Evolutionary conservation across 2,888 invertebrate genomes (phyloP).

Genomic region (Choreutis nemorana): DNA sequence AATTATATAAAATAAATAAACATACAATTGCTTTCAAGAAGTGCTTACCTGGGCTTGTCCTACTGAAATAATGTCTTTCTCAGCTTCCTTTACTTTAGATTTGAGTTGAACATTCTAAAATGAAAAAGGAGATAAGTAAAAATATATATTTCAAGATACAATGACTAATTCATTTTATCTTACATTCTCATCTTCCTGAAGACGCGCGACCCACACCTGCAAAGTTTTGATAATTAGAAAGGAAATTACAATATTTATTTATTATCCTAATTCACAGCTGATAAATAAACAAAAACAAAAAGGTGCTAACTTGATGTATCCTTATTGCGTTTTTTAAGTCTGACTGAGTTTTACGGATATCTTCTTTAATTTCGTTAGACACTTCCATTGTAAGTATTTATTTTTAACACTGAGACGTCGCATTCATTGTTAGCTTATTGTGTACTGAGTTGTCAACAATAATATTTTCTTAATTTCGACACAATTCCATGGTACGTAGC

Average conservation of each 20-base stretch:
- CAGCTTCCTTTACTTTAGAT: constrained; percentile 65
- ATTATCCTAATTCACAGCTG: constrained; percentile 2
- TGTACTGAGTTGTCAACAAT: too few species aligned
- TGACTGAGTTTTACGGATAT: constrained; percentile 66
- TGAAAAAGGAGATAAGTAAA: constrained; percentile 11
- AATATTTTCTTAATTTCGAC: too few species aligned
- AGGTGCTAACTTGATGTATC: constrained; percentile 66
- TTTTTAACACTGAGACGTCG: constrained; percentile 1
- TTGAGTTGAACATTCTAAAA: constrained; percentile 62
- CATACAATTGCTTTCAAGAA: too few species aligned
- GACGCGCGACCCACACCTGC: constrained; percentile 64
- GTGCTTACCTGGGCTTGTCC: constrained; percentile 69
- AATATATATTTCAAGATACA: too few species aligned
- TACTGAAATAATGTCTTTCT: constrained; percentile 65
- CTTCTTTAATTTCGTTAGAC: constrained; percentile 68
- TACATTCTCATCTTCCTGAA: constrained; percentile 65
- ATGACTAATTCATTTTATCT: constrained; percentile 23
- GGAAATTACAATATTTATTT: constrained; percentile 7
- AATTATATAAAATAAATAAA: too few species aligned
- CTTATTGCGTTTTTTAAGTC: constrained; percentile 70
- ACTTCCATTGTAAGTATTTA: constrained; percentile 55
- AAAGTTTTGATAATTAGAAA: constrained; percentile 16
- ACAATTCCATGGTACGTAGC: too few species aligned
- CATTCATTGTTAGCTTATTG: constrained; percentile 2
- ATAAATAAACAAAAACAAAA: constrained; percentile 7